Base-by-base conservation (phyloP, 2,797 vertebrate genomes). In the Paratrypauchen microcephalus region DNA sequence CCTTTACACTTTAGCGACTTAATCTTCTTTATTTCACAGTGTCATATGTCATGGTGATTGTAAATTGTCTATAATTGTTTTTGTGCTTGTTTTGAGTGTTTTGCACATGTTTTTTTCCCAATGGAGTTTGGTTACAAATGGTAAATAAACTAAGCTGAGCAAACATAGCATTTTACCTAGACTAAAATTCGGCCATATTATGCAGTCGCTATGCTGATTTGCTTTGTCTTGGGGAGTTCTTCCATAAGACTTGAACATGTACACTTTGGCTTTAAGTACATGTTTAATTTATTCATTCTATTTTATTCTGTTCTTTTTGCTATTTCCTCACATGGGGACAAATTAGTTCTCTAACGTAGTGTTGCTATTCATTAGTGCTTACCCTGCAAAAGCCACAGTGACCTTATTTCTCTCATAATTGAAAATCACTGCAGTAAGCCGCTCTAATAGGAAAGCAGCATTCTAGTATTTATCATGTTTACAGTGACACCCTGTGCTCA, bases 401-500 rank as follows among this genome's bases (percentile, higher is more conserved):
- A 23, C 47, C 47, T 32, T 66, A 50, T 66, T 66, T 61, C 36
- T 41, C 59, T 61, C 59, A 61, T 61, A 61, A 61, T 61, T 48
- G 54, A 28, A 66, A 66, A 62, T 59, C 41, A 9, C 30, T 23
- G 65, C 56, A 74, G 50, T 64, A 26, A 64, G 41, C 23, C 41
- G 23, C 21, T 45, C 39, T 45, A 47, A 47, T 47, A 63, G 61
- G 13, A 63, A 63, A 18, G 21, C 39, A 47, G 36, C 61, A 47
- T 63, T 47, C 61, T 63, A 21, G 61, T 47, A 45, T 63, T 63
- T 45, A 63, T 63, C 39, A 63, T 63, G 21, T 47, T 26, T 64
- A 47, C 62, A 47, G 41, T 55, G 58, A 23, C 18, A 66, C 30
- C 58, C 16, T n/a, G 58, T 41, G 36, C 59, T 61, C 32, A 41